Conservation (phyloP, 2,113 vertebrate genomes). For the Neoarius graeffei region DNA sequence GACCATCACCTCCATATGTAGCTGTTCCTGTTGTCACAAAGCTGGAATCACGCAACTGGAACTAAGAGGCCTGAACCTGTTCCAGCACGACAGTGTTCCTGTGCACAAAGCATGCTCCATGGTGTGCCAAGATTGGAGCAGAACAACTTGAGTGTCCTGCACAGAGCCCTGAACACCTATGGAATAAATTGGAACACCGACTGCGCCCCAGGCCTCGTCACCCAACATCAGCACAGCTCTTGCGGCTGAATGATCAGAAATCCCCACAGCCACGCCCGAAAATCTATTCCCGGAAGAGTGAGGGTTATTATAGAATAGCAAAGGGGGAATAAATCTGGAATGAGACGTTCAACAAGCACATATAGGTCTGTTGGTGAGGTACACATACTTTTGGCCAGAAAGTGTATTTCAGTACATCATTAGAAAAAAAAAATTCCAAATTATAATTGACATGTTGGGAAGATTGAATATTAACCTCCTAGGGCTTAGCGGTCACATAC, state of each 20-base stretch:
- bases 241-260: background rate
- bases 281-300: background rate
- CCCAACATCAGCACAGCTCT: background rate
- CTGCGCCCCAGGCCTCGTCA: background rate
- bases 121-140: background rate
- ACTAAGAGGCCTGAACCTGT: background rate
- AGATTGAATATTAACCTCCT: too few relatives aligned
- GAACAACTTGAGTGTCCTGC: background rate
- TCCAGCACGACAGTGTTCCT: background rate
- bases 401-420: background rate
- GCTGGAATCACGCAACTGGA: background rate
- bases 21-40: background rate
- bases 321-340: background rate
- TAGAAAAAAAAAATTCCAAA: too few relatives aligned
- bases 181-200: background rate
- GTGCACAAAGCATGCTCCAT: background rate
- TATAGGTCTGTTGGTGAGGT: background rate
- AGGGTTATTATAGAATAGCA: background rate
- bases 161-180: background rate
- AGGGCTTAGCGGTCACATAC: too few relatives aligned
- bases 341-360: background rate
- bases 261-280: background rate
- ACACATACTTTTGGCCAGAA: background rate
- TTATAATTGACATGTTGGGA: background rate
- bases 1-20: background rate